A percentile compares a stretch with the other conserved stretches of the same genome.
These are phyloP conservation scores for Teleogryllus occipitalis DNA, from an alignment of 1,140 invertebrate species.

Conservation along the genomic window DNA sequence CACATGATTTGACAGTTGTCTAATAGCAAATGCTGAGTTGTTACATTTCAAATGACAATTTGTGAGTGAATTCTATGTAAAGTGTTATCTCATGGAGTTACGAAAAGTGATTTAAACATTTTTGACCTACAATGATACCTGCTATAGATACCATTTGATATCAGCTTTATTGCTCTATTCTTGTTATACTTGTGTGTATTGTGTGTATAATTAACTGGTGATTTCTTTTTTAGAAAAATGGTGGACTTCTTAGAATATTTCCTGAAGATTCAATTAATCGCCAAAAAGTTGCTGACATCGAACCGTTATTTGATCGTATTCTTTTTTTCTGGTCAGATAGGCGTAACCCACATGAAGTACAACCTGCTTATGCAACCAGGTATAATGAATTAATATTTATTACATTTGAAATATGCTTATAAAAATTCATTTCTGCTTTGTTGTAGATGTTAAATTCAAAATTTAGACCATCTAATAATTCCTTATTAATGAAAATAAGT, in stretches of 20 bases:
- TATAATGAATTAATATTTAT: slow-evolving; percentile 25
- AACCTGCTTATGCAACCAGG: slow-evolving; percentile 74
- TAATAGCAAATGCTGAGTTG: too few species aligned
- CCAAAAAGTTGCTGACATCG: slow-evolving; percentile 82
- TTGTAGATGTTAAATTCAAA: background rate
- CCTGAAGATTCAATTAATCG: slow-evolving; percentile 62
- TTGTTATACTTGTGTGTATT: slow-evolving; percentile 15
- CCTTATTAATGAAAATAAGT: background rate
- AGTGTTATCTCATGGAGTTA: too few species aligned
- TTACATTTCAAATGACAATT: too few species aligned
- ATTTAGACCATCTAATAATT: background rate
- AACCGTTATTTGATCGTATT: slow-evolving; percentile 85
- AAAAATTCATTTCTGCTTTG: background rate
- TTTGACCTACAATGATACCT: too few species aligned
- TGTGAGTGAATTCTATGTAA: too few species aligned
- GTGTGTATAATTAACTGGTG: slow-evolving; percentile 1
- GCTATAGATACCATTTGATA: background rate
- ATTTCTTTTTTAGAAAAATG: slow-evolving; percentile 45
- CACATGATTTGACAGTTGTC: too few species aligned
- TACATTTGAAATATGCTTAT: background rate
- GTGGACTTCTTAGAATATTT: slow-evolving; percentile 74
- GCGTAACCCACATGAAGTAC: slow-evolving; percentile 93
- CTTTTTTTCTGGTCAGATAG: slow-evolving; percentile 97
- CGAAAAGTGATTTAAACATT: too few species aligned
- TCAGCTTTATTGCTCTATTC: background rate